phyloP scores from a whole-genome alignment of 2,888 invertebrate genomes.

The Aspidiotus destructor region DNA sequence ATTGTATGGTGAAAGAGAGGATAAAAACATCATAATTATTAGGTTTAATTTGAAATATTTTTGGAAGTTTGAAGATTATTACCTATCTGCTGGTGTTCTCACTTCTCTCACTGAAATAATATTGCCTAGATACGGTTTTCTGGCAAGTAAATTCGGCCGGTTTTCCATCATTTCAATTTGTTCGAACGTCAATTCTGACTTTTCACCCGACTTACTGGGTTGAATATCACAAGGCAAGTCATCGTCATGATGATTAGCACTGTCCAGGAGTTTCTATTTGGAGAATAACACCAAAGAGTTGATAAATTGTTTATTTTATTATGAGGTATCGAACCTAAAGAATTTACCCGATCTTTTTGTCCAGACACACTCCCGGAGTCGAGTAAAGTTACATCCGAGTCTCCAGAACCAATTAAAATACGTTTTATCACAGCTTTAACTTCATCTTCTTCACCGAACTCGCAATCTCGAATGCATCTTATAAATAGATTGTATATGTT shows the following conservation, averaged over 20 bases:
- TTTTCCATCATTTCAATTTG: constrained; percentile 33
- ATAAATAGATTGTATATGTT: constrained; percentile 73
- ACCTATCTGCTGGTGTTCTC: constrained; percentile 43
- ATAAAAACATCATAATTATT: too few species aligned
- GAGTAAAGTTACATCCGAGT: too few species aligned
- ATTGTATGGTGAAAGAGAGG: too few species aligned
- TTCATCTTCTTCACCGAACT: constrained; percentile 56
- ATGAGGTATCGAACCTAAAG: too few species aligned
- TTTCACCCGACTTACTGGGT: not conserved
- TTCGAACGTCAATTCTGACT: not conserved
- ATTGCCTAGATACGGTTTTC: constrained; percentile 51
- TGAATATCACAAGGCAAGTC: too few species aligned
- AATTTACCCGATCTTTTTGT: too few species aligned
- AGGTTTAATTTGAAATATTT: not conserved
- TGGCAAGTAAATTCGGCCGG: constrained; percentile 58
- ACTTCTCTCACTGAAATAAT: constrained; percentile 51
- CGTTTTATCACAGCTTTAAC: constrained; percentile 37
- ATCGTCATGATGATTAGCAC: too few species aligned
- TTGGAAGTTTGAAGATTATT: constrained; percentile 2
- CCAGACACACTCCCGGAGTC: too few species aligned
- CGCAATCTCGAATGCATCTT: constrained; percentile 68
- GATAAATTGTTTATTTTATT: too few species aligned
- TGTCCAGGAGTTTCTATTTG: too few species aligned
- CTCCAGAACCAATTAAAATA: not conserved
- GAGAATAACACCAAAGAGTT: too few species aligned